Percentiles rank a stretch among this genome's conserved stretches.
These are phyloP conservation scores for Chlorops oryzae DNA, from an alignment of 1,140 invertebrate genomes.

Conservation along the genomic window DNA sequence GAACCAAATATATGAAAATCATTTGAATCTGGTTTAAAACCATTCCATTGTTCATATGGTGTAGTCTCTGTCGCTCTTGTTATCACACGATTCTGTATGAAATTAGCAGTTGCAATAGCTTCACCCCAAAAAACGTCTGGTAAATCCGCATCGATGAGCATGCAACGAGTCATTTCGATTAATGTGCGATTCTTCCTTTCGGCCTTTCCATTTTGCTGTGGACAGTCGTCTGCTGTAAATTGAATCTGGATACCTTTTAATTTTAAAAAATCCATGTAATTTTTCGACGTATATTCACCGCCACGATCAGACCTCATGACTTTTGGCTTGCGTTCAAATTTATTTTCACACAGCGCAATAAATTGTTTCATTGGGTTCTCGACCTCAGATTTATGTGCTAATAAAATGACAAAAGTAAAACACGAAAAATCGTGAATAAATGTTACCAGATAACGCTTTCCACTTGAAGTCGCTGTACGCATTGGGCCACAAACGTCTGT, in stretches of 20 bases:
- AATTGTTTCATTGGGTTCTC: slow-evolving; percentile 17
- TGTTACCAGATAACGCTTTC: no score
- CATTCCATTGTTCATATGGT: slow-evolving; percentile 6
- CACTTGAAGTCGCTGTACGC: no score
- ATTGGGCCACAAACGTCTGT: no score
- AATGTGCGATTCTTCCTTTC: slow-evolving; percentile 29
- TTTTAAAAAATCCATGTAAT: slow-evolving; percentile 15
- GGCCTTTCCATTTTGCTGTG: slow-evolving; percentile 36
- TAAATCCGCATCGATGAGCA: slow-evolving; percentile 32
- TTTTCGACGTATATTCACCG: slow-evolving; percentile 20
- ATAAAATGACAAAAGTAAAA: no score
- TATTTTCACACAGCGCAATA: slow-evolving; percentile 15
- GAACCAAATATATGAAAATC: slow-evolving; percentile 34
- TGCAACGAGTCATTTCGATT: slow-evolving; percentile 15
- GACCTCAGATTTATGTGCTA: no score
- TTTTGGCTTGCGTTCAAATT: slow-evolving; percentile 20
- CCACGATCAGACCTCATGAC: slow-evolving; percentile 29
- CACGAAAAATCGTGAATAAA: no score
- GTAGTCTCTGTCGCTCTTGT: neutral
- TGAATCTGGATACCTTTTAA: slow-evolving; percentile 25
- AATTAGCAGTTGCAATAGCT: slow-evolving; percentile 34
- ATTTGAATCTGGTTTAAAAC: neutral
- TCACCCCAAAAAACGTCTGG: slow-evolving; percentile 49
- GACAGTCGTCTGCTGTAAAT: slow-evolving; percentile 26
- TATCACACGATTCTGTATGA: slow-evolving; percentile 3